Conservation (phyloP, 1,140 invertebrate genomes). For the Delia radicum region DNA sequence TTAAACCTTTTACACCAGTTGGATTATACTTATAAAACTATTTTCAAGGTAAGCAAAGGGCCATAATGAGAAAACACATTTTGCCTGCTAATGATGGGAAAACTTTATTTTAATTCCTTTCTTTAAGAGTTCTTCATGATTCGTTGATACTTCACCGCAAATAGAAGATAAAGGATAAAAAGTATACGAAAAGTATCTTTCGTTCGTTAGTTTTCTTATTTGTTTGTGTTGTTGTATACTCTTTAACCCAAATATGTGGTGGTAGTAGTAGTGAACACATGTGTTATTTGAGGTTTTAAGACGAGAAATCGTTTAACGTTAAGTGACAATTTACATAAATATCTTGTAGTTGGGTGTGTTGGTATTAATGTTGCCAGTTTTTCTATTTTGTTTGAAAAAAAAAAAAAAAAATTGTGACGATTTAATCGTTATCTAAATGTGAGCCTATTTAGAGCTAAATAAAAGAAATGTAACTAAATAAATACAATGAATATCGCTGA, state of each 20-base stretch:
- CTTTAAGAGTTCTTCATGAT: neutral
- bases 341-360: neutral
- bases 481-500: neutral
- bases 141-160: neutral
- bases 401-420: neutral
- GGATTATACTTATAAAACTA: conserved; percentile 18
- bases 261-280: neutral
- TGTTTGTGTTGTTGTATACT: neutral
- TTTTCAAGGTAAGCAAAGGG: conserved; percentile 19
- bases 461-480: neutral
- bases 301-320: conserved; percentile 9
- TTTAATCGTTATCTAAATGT: conserved; percentile 19
- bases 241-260: neutral
- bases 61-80: conserved; percentile 21
- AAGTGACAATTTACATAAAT: conserved; percentile 22
- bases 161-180: neutral
- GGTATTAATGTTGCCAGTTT: neutral
- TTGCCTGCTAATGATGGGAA: conserved; percentile 19
- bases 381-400: neutral
- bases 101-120: conserved; percentile 20
- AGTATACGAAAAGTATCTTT: neutral
- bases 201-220: neutral
- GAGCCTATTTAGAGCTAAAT: conserved; percentile 12
- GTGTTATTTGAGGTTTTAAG: neutral
- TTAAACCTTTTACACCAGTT: neutral